Evolutionary conservation across 2,888 invertebrate genomes (phyloP).

Genomic region (Cataglyphis rosenhaueri): DNA sequence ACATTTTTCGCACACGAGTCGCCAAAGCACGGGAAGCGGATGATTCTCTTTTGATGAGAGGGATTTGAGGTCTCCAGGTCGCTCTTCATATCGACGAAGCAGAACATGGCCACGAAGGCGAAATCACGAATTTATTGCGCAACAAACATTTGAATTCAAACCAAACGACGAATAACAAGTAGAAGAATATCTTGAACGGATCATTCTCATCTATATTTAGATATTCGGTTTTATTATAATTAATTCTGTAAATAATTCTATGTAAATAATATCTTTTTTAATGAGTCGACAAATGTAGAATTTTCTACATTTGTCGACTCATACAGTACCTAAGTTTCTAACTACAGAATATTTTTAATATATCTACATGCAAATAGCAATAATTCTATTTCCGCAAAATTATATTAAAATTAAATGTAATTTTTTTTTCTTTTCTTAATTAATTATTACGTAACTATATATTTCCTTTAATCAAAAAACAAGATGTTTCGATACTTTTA

Average conservation of each 20-base stretch:
- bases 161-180: not conserved
- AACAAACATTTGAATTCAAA: slow-evolving; percentile 48
- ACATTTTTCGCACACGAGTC: slow-evolving; percentile 29
- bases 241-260: not conserved
- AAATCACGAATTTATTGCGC: slow-evolving; percentile 67
- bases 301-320: not conserved
- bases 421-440: not conserved
- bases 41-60: slow-evolving; percentile 68
- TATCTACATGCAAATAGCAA: not conserved
- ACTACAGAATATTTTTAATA: not conserved
- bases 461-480: not conserved
- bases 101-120: slow-evolving; percentile 58
- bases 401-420: not conserved
- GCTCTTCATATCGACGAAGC: slow-evolving; percentile 46
- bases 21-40: slow-evolving; percentile 35
- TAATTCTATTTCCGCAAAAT: not conserved
- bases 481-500: not conserved
- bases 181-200: not conserved
- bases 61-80: slow-evolving; percentile 72
- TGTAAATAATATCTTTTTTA: not conserved
- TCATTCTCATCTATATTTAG: not conserved
- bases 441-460: slow-evolving; percentile 7
- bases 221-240: not conserved
- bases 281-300: not conserved
- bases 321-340: too few species aligned